These are phyloP conservation scores for Corvus cornix DNA, from an alignment of 2,113 vertebrate species.

Conservation along the genomic window DNA sequence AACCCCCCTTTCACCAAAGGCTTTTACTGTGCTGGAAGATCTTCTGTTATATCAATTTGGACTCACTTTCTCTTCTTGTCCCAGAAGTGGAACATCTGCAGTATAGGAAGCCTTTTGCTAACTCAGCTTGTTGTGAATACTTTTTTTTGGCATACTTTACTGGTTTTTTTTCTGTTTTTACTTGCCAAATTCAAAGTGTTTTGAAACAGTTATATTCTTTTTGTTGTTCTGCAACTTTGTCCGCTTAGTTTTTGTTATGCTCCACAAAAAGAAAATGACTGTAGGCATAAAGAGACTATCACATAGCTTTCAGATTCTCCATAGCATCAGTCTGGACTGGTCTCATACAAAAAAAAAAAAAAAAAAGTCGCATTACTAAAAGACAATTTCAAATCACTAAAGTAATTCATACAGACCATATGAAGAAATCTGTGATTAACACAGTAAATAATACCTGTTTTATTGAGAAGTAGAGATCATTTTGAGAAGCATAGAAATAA, in stretches of 20 bases:
- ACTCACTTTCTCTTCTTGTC: background rate
- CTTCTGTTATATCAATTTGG: conserved; percentile 16
- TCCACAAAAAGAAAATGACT: background rate
- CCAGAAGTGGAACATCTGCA: background rate
- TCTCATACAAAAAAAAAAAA: background rate
- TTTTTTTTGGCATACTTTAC: background rate
- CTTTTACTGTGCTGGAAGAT: background rate
- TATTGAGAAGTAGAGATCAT: background rate
- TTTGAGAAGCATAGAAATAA: background rate
- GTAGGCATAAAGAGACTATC: background rate
- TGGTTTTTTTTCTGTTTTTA: background rate
- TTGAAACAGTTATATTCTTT: background rate
- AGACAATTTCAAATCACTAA: background rate
- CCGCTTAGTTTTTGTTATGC: background rate
- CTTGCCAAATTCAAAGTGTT: conserved; percentile 8
- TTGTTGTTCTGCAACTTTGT: background rate
- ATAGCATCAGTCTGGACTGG: background rate
- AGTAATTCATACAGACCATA: background rate
- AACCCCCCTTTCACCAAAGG: background rate
- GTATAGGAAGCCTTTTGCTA: background rate
- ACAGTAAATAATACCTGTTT: background rate
- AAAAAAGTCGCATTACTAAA: background rate
- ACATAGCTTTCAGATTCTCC: background rate
- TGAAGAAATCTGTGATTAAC: background rate
- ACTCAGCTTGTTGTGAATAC: background rate